Evolutionary conservation across 2,888 invertebrate genomes (phyloP).

Genomic region (Macrosiphum euphorbiae): DNA sequence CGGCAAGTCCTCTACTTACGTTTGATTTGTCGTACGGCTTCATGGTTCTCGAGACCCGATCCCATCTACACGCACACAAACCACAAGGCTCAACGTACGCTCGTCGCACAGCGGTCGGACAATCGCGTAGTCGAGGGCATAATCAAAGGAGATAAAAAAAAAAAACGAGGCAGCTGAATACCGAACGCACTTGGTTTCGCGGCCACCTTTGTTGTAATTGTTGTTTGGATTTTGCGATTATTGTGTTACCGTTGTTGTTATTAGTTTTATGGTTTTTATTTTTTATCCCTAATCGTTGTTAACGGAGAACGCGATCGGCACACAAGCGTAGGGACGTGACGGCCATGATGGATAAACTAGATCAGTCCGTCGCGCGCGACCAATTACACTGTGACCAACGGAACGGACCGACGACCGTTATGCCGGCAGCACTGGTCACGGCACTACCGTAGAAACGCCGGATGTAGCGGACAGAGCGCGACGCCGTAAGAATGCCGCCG

Average conservation of each 20-base stretch:
- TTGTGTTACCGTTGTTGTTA: background rate
- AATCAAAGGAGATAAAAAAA: background rate
- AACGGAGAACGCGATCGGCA: slow-evolving; percentile 47
- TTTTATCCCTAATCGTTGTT: slow-evolving; percentile 34
- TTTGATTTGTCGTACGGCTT: slow-evolving; percentile 72
- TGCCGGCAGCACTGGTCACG: background rate
- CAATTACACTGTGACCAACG: slow-evolving; percentile 30
- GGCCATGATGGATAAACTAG: slow-evolving; percentile 65
- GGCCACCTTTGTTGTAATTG: background rate
- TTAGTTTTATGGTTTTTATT: slow-evolving; percentile 5
- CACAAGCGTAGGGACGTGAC: slow-evolving; percentile 56
- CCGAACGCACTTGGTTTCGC: background rate
- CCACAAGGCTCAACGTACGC: background rate
- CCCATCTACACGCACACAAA: background rate
- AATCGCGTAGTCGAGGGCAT: background rate
- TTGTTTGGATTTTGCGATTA: background rate
- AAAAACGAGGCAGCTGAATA: background rate
- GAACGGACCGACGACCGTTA: background rate
- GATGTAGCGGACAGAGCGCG: background rate
- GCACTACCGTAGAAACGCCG: background rate
- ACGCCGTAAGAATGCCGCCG: background rate
- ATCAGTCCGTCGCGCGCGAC: slow-evolving; percentile 59
- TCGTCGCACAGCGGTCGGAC: slow-evolving; percentile 20
- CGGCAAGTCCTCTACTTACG: slow-evolving; percentile 70
- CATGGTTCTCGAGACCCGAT: slow-evolving; percentile 66